Percentiles rank a stretch among this genome's conserved stretches.
These are phyloP conservation scores for Grammomys dolichurus DNA, from an alignment of 2,113 vertebrate genomes.

Conservation along the genomic window DNA sequence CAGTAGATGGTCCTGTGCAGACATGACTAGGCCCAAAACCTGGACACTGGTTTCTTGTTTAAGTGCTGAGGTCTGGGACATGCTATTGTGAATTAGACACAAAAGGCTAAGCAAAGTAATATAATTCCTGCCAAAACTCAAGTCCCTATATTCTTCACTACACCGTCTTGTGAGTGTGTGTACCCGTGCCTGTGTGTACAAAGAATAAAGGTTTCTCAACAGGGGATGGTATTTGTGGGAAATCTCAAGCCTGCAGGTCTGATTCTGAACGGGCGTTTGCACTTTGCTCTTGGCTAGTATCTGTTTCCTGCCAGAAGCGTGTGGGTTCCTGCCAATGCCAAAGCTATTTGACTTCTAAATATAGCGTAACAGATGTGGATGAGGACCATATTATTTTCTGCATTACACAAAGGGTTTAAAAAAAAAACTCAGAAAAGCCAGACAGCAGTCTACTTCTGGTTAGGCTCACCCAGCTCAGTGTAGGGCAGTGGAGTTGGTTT, in stretches of 20 bases:
- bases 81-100: background rate
- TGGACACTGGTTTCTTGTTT: background rate
- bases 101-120: background rate
- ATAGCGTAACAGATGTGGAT: constrained; percentile 75
- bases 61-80: background rate
- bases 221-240: constrained; percentile 19
- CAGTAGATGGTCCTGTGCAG: background rate
- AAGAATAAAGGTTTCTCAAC: background rate
- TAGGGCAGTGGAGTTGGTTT: background rate
- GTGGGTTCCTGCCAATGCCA: constrained; percentile 59
- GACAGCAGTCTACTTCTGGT: constrained; percentile 12
- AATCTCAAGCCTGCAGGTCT: constrained; percentile 8
- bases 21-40: background rate
- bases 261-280: constrained; percentile 49
- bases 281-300: constrained; percentile 65
- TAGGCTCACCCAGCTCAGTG: background rate
- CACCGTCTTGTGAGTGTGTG: background rate
- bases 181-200: background rate
- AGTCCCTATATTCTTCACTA: background rate
- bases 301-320: constrained; percentile 66
- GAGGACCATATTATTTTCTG: constrained; percentile 57
- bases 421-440: constrained; percentile 34
- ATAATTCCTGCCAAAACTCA: background rate
- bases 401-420: constrained; percentile 71
- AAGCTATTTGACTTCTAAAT: constrained; percentile 78